Evolutionary conservation across 2,113 vertebrate genomes (phyloP).

Genomic region (Pteropus alecto): DNA sequence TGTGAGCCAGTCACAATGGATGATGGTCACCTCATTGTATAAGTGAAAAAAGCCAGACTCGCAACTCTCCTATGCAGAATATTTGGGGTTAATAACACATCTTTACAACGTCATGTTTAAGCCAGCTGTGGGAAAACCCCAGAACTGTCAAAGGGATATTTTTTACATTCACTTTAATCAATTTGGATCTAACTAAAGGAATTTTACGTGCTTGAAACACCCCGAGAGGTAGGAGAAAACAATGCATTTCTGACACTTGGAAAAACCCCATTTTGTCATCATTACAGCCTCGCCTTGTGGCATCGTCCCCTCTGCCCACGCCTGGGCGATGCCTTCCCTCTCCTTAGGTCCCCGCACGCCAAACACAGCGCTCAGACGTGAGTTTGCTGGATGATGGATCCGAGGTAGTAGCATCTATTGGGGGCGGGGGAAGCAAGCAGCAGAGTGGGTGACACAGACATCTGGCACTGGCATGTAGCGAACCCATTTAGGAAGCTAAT

Average conservation of each 20-base stretch:
- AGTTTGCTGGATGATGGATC: conserved; percentile 50
- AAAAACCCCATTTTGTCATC: neutral
- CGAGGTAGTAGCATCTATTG: neutral
- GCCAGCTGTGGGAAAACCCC: neutral
- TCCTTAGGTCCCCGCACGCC: neutral
- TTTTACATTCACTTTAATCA: neutral
- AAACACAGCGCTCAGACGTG: neutral
- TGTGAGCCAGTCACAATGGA: neutral
- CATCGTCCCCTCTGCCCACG: neutral
- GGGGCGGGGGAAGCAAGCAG: conserved; percentile 69
- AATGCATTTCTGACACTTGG: neutral
- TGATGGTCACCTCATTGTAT: neutral
- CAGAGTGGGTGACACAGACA: conserved; percentile 77
- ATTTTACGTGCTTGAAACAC: neutral
- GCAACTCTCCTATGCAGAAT: neutral
- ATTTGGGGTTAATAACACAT: neutral
- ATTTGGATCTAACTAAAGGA: neutral
- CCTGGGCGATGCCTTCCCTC: neutral
- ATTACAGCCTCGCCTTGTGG: neutral
- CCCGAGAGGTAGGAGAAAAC: neutral
- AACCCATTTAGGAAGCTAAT: conserved; percentile 83
- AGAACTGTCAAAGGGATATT: neutral
- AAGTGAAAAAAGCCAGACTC: neutral
- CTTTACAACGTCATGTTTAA: neutral
- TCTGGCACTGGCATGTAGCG: conserved; percentile 73